Evolutionary conservation across 2,888 invertebrate species (phyloP), one percentile per base, ranked within the genome.

Genomic region (Uropetala carovei): DNA sequence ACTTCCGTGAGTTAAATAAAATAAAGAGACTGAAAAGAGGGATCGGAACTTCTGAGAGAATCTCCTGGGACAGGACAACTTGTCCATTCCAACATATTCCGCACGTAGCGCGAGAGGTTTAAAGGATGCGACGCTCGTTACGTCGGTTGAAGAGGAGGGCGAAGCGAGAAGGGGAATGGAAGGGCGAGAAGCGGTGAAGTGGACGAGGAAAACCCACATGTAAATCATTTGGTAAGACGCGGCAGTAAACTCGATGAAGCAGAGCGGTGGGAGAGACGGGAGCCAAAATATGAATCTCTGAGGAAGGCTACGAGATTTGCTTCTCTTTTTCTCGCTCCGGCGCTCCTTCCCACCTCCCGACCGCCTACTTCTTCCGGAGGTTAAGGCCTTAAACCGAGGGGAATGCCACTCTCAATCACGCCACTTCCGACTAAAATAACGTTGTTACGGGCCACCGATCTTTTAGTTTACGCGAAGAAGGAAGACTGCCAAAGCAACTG

Each of bases 361-460:
- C 1, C 43, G 43, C 43, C 43, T 43, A 43, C 43, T 43, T 43
- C 43, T 5, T 43, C 43, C 43, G 43, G 43, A 43, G 43, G 43
- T 43, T 43, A 5, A 43, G 43, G 43, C 43, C 43, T 43, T 43
- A 43, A 43, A 43, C 43, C 43, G 27, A 22, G 18, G 89, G 30
- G 89, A 27, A 43, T 43, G 18, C 64, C 89, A 60, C 86, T 57
- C 89, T 18, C 89, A 64, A 89, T 89, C 89, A 64, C 43, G 43
- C 60, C 89, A 60, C 60, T 86, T 64, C 86, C 60, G 30, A 89
- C 60, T 89, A 89, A 60, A 64, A 60, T 64, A 64, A 60, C 86
- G 60, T 30, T n/a, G 86, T 64, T 27, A 56, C 27, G 59, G 86
- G 30, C 60, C 27, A 27, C 57, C 18, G 85, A 27, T 60, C 30